phyloP scores from a whole-genome alignment of 1,140 invertebrate species.

The Monochamus saltuarius region DNA sequence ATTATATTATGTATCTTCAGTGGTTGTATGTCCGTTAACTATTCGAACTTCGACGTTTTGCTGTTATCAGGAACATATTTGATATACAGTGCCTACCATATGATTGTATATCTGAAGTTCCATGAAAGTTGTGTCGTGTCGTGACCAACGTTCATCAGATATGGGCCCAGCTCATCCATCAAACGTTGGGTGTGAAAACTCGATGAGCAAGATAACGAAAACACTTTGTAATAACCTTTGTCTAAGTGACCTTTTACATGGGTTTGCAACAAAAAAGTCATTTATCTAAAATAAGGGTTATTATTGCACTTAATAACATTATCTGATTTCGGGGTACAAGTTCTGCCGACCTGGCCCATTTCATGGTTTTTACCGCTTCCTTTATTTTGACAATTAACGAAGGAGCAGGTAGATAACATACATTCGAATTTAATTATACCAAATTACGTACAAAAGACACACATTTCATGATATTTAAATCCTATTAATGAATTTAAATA shows the following conservation, averaged over 20 bases:
- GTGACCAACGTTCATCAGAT: constrained; percentile 50
- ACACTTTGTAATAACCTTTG: constrained; percentile 52
- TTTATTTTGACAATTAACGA: constrained; percentile 20
- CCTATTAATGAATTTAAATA: background rate
- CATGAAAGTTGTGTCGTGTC: constrained; percentile 44
- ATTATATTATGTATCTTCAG: no score
- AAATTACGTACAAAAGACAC: background rate
- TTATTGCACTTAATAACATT: constrained; percentile 42
- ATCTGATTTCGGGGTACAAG: constrained; percentile 37
- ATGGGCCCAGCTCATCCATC: constrained; percentile 48
- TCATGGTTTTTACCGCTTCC: constrained; percentile 23
- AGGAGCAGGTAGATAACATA: background rate
- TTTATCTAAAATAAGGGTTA: constrained; percentile 50
- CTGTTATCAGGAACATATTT: constrained; percentile 28
- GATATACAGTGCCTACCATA: constrained; percentile 39
- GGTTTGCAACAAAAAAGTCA: constrained; percentile 47
- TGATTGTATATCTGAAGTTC: constrained; percentile 36
- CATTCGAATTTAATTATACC: background rate
- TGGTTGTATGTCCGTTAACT: no score
- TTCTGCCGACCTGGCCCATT: constrained; percentile 31
- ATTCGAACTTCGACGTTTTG: background rate
- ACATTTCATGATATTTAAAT: background rate
- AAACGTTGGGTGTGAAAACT: constrained; percentile 50
- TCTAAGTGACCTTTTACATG: constrained; percentile 50
- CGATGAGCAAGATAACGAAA: constrained; percentile 50